Evolutionary conservation across 2,888 invertebrate genomes (phyloP).

Genomic region (Aleiodes leptofemur): DNA sequence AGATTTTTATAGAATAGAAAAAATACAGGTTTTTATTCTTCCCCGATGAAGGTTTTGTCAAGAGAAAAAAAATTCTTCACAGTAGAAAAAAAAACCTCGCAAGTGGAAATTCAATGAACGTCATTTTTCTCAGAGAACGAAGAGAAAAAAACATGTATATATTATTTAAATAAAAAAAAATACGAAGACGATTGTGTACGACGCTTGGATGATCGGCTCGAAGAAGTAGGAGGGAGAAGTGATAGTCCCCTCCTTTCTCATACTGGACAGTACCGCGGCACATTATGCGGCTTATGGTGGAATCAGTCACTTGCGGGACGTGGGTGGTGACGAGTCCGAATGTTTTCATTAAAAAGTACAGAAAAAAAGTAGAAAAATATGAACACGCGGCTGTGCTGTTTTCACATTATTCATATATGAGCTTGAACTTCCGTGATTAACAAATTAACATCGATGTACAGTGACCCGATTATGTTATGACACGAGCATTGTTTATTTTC

Average conservation of each 20-base stretch:
- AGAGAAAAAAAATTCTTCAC: neutral
- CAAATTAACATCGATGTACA: conserved; percentile 26
- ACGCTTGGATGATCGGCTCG: conserved; percentile 62
- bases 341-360: conserved; percentile 1
- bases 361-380: neutral
- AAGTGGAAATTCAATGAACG: too few species aligned
- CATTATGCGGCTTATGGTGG: conserved; percentile 68
- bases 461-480: conserved; percentile 40
- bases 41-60: too few species aligned
- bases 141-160: conserved; percentile 15
- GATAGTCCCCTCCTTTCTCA: conserved; percentile 68
- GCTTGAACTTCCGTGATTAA: conserved; percentile 28
- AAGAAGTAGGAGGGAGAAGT: conserved; percentile 72
- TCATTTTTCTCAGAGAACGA: neutral
- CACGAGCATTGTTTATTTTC: conserved; percentile 55
- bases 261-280: conserved; percentile 67
- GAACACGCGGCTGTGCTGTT: neutral
- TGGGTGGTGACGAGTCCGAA: conserved; percentile 72
- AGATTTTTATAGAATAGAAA: neutral
- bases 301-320: conserved; percentile 74
- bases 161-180: conserved; percentile 10
- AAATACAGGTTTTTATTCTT: neutral
- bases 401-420: conserved; percentile 27
- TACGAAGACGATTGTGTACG: conserved; percentile 53
- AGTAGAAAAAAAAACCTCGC: neutral